Conservation (phyloP, 2,888 invertebrate species). For the Leucoma salicis region DNA sequence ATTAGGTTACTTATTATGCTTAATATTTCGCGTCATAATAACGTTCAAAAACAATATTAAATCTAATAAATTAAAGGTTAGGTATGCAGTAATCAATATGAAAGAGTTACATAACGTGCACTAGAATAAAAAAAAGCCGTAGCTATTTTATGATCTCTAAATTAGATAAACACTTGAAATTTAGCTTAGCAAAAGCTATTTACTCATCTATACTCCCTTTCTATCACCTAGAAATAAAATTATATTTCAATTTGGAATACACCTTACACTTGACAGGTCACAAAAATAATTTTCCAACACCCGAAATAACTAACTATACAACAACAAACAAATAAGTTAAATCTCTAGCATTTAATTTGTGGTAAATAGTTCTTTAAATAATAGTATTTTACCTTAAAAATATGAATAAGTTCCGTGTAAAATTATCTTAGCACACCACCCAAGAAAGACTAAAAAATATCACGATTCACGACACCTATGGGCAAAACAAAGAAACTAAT, state of each 20-base stretch:
- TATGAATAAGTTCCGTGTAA: slow-evolving; percentile 30
- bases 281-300: slow-evolving; percentile 16
- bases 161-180: no score
- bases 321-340: slow-evolving; percentile 4
- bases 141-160: no score
- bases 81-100: not conserved
- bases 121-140: not conserved
- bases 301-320: slow-evolving; percentile 3
- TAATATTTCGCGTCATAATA: no score
- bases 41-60: no score
- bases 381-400: slow-evolving; percentile 41
- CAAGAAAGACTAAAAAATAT: slow-evolving; percentile 26
- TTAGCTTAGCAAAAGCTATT: no score
- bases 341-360: not conserved
- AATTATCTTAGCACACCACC: slow-evolving; percentile 35
- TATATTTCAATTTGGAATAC: slow-evolving; percentile 10
- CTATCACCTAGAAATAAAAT: no score
- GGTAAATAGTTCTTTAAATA: not conserved
- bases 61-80: not conserved
- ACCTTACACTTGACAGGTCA: slow-evolving; percentile 23
- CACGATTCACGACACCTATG: slow-evolving; percentile 39
- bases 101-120: not conserved
- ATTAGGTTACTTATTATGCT: no score
- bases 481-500: slow-evolving; percentile 8
- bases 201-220: no score